Conservation (phyloP, 2,888 invertebrate genomes). For the Agonopterix subpropinquella region DNA sequence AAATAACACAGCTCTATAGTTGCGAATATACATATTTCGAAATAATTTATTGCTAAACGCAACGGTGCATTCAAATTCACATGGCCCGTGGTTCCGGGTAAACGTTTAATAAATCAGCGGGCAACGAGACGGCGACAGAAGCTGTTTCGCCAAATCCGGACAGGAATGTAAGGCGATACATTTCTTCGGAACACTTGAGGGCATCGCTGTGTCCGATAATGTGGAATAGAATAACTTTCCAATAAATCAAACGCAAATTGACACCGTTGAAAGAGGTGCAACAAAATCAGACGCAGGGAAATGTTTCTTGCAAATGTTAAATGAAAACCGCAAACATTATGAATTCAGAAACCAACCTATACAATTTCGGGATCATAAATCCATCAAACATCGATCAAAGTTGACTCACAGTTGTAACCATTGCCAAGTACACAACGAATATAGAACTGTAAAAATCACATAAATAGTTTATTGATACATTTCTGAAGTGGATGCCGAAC, state of each 20-base stretch:
- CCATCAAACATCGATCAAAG: constrained; percentile 9
- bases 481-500: constrained; percentile 19
- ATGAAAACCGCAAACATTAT: too few relatives aligned
- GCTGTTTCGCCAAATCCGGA: constrained; percentile 53
- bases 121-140: constrained; percentile 34
- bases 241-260: background rate
- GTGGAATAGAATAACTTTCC: too few relatives aligned
- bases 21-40: background rate
- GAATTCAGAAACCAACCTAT: background rate
- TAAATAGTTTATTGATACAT: constrained; percentile 26
- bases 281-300: too few relatives aligned
- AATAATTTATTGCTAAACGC: background rate
- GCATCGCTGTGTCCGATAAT: constrained; percentile 18
- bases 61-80: constrained; percentile 42
- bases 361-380: constrained; percentile 13
- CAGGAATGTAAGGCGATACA: constrained; percentile 41
- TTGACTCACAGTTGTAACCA: constrained; percentile 12
- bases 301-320: too few relatives aligned
- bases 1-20: too few relatives aligned
- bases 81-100: constrained; percentile 37
- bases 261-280: background rate
- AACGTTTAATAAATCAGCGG: constrained; percentile 51
- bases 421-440: constrained; percentile 18
- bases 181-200: constrained; percentile 30
- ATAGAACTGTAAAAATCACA: constrained; percentile 24